These are phyloP conservation scores for Leptopilina clavipes DNA, from an alignment of 1,140 invertebrate genomes.

Conservation along the genomic window DNA sequence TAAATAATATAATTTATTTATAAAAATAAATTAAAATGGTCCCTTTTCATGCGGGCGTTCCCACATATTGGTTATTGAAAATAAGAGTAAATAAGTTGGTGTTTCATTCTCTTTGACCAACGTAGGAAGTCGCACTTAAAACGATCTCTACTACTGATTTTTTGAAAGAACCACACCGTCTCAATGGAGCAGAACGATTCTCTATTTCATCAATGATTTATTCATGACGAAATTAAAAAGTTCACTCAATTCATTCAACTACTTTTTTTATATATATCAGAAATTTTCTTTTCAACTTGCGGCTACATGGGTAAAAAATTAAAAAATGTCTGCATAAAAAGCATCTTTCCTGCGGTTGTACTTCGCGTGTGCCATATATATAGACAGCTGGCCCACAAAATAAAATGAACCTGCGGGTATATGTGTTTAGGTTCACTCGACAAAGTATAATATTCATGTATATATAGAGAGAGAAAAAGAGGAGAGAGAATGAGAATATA, in stretches of 20 bases:
- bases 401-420: conserved; percentile 7
- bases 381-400: conserved; percentile 43
- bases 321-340: background rate
- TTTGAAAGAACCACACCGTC: background rate
- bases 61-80: too few species aligned
- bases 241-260: too few species aligned
- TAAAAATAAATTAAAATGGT: too few species aligned
- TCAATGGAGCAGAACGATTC: background rate
- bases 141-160: conserved; percentile 19
- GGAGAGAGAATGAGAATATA: background rate
- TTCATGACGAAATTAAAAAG: too few species aligned
- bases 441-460: background rate
- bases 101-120: too few species aligned
- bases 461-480: background rate
- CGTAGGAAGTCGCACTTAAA: background rate
- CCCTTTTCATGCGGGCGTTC: too few species aligned
- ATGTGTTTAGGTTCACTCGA: background rate
- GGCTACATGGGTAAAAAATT: background rate
- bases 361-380: conserved; percentile 41
- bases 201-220: too few species aligned
- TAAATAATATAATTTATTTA: too few species aligned
- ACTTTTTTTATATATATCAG: too few species aligned
- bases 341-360: conserved; percentile 43
- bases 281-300: background rate
- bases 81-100: background rate